Evolutionary conservation across 2,888 invertebrate species (phyloP).

Genomic region (Deilephila porcellus): DNA sequence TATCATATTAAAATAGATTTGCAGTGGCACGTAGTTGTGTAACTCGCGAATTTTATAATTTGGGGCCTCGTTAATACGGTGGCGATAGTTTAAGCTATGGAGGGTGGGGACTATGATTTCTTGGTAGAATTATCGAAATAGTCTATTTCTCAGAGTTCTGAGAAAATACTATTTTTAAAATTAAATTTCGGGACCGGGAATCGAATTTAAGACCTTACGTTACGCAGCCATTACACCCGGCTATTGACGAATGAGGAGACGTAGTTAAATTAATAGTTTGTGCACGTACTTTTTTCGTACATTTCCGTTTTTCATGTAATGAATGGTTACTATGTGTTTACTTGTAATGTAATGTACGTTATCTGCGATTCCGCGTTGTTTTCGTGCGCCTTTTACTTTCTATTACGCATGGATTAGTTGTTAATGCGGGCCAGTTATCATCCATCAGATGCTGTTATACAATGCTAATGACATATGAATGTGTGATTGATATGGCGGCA

Average conservation of each 20-base stretch:
- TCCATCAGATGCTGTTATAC: background rate
- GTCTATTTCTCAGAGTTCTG: too few species aligned
- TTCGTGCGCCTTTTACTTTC: conserved; percentile 13
- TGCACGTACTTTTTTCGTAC: conserved; percentile 4
- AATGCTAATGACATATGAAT: background rate
- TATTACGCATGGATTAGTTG: conserved; percentile 9
- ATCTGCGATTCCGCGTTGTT: conserved; percentile 17
- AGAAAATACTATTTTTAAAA: too few species aligned
- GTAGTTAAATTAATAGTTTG: too few species aligned
- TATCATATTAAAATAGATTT: conserved; percentile 25
- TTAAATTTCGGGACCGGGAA: too few species aligned
- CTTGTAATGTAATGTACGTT: conserved; percentile 9
- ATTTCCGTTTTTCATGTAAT: background rate
- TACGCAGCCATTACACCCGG: too few species aligned
- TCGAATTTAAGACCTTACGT: too few species aligned
- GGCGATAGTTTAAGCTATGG: too few species aligned
- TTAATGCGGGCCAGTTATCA: background rate
- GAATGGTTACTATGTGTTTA: too few species aligned
- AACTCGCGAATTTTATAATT: conserved; percentile 9
- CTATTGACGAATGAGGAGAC: too few species aligned
- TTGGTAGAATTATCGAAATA: background rate
- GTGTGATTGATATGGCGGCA: too few species aligned
- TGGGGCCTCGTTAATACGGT: too few species aligned
- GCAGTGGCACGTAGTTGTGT: conserved; percentile 16
- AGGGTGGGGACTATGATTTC: background rate